A percentile compares a stretch with the other conserved stretches of the same genome.
These are phyloP conservation scores for Sigmodon hispidus DNA, from an alignment of 2,113 vertebrate genomes.

Conservation along the genomic window DNA sequence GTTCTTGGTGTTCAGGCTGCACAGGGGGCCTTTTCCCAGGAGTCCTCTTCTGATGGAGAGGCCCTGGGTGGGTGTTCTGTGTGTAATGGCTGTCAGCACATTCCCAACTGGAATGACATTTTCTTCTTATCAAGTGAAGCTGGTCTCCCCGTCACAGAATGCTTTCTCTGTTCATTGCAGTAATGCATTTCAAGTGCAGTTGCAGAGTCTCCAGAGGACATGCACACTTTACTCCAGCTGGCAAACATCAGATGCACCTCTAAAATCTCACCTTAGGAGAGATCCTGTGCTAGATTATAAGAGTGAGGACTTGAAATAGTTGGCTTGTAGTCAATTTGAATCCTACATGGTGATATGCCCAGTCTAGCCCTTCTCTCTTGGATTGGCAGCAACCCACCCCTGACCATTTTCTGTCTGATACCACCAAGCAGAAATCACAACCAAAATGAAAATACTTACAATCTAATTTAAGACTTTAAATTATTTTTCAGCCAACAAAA, in stretches of 20 bases:
- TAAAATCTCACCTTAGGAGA: not conserved
- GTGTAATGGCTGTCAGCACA: slow-evolving; percentile 36
- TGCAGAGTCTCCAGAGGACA: too few relatives aligned
- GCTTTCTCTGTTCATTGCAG: slow-evolving; percentile 13
- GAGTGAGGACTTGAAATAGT: not conserved
- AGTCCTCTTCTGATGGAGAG: slow-evolving; percentile 20
- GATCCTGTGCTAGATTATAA: not conserved
- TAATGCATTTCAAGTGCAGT: slow-evolving; percentile 35
- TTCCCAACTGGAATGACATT: slow-evolving; percentile 9
- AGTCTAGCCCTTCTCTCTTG: slow-evolving; percentile 67
- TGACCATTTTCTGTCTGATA: slow-evolving; percentile 39
- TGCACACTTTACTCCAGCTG: slow-evolving; percentile 32
- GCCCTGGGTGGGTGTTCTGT: slow-evolving; percentile 20
- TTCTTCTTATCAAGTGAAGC: slow-evolving; percentile 61
- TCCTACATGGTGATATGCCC: slow-evolving; percentile 66
- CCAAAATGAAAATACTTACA: slow-evolving; percentile 67
- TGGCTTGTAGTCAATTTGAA: not conserved
- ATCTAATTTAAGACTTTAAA: slow-evolving; percentile 56
- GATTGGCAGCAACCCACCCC: slow-evolving; percentile 13
- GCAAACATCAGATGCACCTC: not conserved
- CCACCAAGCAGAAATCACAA: slow-evolving; percentile 70
- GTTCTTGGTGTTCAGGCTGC: not conserved
- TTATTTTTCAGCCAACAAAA: slow-evolving; percentile 72
- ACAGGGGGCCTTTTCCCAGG: not conserved
- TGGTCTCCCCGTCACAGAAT: slow-evolving; percentile 35